Evolutionary conservation across 2,113 vertebrate genomes (phyloP).

Genomic region (Corythornis madagascariensis): DNA sequence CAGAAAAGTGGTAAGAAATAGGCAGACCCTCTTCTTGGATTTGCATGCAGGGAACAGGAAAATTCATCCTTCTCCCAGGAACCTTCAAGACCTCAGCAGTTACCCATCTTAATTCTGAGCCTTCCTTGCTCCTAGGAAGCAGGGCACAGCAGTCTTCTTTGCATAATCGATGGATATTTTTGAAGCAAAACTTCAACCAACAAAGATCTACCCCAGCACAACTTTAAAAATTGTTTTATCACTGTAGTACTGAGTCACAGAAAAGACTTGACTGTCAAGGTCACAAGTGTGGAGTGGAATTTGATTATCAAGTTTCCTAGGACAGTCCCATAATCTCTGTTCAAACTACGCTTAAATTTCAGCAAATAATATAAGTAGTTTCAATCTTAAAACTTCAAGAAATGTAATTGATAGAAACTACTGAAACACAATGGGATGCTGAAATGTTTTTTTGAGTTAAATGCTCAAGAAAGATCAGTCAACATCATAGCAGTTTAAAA

Average conservation of each 20-base stretch:
- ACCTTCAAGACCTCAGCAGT: neutral
- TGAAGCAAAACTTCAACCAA: neutral
- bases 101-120: neutral
- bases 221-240: neutral
- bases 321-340: neutral
- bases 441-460: neutral
- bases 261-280: neutral
- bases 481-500: neutral
- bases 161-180: neutral
- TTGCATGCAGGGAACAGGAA: neutral
- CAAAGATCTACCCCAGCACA: neutral
- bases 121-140: neutral
- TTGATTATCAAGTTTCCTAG: neutral
- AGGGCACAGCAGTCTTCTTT: neutral
- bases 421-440: neutral
- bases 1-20: neutral
- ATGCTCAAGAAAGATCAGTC: neutral
- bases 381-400: neutral
- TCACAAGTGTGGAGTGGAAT: neutral
- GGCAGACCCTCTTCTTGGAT: neutral
- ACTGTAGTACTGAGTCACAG: neutral
- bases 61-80: neutral
- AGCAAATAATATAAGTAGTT: neutral
- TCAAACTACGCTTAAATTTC: neutral
- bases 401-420: neutral